Conservation (phyloP, 1,140 invertebrate genomes). For the Leptinotarsa defecta region DNA sequence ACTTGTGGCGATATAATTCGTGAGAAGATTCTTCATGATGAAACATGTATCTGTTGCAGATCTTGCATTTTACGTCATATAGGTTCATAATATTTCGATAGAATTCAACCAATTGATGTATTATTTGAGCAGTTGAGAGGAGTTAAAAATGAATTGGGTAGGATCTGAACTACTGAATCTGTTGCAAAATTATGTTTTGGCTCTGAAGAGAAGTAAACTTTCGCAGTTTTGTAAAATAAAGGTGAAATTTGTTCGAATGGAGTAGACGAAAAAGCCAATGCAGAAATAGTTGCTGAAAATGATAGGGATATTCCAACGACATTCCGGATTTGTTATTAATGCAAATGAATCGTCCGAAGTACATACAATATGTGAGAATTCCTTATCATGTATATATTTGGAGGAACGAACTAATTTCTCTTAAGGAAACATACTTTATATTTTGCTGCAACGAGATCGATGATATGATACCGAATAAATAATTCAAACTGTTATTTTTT, state of each 20-base stretch:
- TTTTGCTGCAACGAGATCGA: too few species aligned
- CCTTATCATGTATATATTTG: neutral
- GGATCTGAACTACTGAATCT: neutral
- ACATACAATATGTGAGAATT: neutral
- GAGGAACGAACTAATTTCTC: neutral
- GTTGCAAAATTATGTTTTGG: neutral
- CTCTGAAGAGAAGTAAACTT: neutral
- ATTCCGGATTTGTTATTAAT: neutral
- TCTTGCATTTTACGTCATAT: neutral
- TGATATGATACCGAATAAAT: too few species aligned
- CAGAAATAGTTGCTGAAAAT: neutral
- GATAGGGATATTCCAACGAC: slow-evolving; percentile 4
- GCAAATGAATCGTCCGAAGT: slow-evolving; percentile 2
- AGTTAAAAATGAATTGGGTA: neutral
- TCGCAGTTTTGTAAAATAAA: neutral
- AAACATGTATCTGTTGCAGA: neutral
- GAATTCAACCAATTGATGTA: neutral
- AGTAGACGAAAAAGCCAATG: neutral
- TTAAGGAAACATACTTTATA: neutral
- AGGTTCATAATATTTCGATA: neutral
- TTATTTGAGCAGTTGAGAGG: neutral
- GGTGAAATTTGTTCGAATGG: neutral
- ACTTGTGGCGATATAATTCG: neutral
- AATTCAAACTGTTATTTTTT: too few species aligned
- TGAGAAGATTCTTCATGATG: neutral